phyloP scores from a whole-genome alignment of 2,888 invertebrate species.

The Heliconius cydno region DNA sequence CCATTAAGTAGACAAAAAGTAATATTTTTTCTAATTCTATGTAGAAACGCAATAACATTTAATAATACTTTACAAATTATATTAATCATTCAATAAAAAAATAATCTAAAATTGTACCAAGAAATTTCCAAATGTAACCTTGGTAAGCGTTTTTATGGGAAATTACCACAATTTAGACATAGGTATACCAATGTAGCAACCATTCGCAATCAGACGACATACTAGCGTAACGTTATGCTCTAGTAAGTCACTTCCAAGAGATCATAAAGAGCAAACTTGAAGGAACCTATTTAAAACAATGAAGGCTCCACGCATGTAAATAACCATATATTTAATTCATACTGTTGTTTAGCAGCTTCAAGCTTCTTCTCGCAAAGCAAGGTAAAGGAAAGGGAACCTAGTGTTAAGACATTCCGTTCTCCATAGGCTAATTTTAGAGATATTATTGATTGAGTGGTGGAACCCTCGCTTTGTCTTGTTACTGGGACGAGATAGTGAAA shows the following conservation, averaged over 20 bases:
- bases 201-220: constrained; percentile 54
- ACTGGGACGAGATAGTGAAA: too few species aligned
- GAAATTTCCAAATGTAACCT: constrained; percentile 55
- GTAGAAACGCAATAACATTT: neutral
- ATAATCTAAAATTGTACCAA: neutral
- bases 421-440: too few species aligned
- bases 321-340: neutral
- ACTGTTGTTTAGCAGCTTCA: too few species aligned
- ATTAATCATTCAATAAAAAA: neutral
- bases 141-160: constrained; percentile 63
- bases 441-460: too few species aligned
- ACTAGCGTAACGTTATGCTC: constrained; percentile 66
- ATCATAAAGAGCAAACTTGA: constrained; percentile 39
- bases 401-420: too few species aligned
- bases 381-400: too few species aligned
- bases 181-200: constrained; percentile 63
- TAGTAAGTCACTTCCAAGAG: constrained; percentile 57
- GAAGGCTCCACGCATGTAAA: neutral
- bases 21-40: neutral
- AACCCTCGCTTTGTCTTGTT: too few species aligned
- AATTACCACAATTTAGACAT: constrained; percentile 72
- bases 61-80: neutral
- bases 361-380: too few species aligned
- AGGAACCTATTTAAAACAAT: constrained; percentile 23
- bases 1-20: neutral